phyloP scores from a whole-genome alignment of 2,888 invertebrate species.

The Metalampra italica region DNA sequence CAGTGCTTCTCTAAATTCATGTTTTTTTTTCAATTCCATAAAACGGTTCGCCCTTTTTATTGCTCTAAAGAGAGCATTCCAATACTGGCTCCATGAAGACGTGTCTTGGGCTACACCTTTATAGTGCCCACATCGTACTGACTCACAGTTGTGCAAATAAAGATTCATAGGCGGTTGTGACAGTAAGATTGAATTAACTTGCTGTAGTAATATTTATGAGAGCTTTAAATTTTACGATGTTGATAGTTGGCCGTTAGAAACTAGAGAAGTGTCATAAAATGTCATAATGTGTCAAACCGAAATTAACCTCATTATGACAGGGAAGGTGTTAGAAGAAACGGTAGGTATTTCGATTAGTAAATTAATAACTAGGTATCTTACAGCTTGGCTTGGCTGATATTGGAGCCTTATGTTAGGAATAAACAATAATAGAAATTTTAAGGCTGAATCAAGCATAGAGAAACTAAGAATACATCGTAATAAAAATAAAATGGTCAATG shows the following conservation, averaged over 20 bases:
- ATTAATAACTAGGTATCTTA: too few relatives aligned
- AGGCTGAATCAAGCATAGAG: too few relatives aligned
- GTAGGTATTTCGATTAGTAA: too few relatives aligned
- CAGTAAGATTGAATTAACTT: slow-evolving; percentile 10
- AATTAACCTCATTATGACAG: background rate
- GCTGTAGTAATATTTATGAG: slow-evolving; percentile 7
- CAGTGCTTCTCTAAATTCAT: too few relatives aligned
- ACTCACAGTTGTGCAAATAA: slow-evolving; percentile 30
- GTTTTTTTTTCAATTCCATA: too few relatives aligned
- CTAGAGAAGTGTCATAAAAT: background rate
- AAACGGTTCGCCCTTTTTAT: background rate
- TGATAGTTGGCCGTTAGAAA: slow-evolving; percentile 7
- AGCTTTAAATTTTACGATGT: slow-evolving; percentile 4
- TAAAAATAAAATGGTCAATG: background rate
- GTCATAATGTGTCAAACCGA: background rate
- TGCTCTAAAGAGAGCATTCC: background rate
- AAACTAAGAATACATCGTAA: background rate
- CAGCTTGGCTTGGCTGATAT: too few relatives aligned
- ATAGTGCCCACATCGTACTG: slow-evolving; percentile 28
- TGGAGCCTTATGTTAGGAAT: too few relatives aligned
- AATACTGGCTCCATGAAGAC: background rate
- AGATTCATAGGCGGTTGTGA: slow-evolving; percentile 8
- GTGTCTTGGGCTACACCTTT: too few relatives aligned
- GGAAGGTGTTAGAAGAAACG: background rate
- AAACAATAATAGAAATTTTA: too few relatives aligned